Conservation (phyloP, 2,888 invertebrate species). For the Ephialtes manifestator region DNA sequence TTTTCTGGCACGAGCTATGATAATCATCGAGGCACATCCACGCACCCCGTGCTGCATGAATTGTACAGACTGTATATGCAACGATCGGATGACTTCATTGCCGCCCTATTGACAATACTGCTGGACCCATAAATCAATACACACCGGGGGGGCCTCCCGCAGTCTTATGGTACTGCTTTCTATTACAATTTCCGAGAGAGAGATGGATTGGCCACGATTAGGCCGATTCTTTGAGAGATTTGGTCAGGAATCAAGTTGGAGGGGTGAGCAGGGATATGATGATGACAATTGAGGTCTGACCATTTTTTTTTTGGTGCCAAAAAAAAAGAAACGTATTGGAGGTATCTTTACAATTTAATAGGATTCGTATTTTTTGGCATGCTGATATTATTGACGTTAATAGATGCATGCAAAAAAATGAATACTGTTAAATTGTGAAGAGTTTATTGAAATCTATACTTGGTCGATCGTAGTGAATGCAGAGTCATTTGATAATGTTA, state of each 20-base stretch:
- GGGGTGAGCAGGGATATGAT: slow-evolving; percentile 1
- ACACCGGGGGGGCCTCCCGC: slow-evolving; percentile 36
- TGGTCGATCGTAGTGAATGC: too few relatives aligned
- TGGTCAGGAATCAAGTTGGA: neutral
- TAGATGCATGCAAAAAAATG: too few relatives aligned
- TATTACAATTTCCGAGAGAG: slow-evolving; percentile 5
- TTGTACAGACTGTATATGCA: slow-evolving; percentile 16
- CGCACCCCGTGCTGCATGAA: slow-evolving; percentile 39
- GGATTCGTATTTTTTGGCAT: neutral
- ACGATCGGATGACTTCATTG: slow-evolving; percentile 75
- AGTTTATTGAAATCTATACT: too few relatives aligned
- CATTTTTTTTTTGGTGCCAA: neutral
- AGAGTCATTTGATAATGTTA: too few relatives aligned
- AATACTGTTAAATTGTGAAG: too few relatives aligned
- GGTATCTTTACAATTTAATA: neutral
- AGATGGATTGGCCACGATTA: slow-evolving; percentile 9
- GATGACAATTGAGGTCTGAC: neutral
- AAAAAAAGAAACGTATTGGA: neutral
- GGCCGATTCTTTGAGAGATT: neutral
- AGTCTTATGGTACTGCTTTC: neutral
- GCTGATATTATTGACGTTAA: neutral
- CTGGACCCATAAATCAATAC: slow-evolving; percentile 73
- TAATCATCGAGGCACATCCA: slow-evolving; percentile 68
- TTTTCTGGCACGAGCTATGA: slow-evolving; percentile 29
- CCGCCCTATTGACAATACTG: slow-evolving; percentile 72